Evolutionary conservation across 2,797 vertebrate genomes (phyloP).

Genomic region (Discoglossus pictus): DNA sequence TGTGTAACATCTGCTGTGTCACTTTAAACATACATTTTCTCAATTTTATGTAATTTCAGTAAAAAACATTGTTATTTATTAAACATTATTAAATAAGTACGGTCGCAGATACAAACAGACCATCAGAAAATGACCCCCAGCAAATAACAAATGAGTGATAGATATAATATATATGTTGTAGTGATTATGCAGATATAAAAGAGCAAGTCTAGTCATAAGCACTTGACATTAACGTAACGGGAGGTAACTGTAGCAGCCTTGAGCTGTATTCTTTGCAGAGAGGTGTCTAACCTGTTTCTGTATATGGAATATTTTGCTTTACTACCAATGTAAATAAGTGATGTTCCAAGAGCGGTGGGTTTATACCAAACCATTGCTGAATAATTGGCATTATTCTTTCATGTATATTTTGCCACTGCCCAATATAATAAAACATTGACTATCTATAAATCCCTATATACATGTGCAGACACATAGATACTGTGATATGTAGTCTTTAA

Average conservation of each 20-base stretch:
- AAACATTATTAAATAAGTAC: no score
- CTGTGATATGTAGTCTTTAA: no score
- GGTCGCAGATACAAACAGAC: conserved; percentile 10
- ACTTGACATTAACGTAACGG: neutral
- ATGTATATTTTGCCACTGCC: conserved; percentile 2
- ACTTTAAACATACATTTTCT: no score
- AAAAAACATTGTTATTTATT: no score
- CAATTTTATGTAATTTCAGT: no score
- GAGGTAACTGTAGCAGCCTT: neutral
- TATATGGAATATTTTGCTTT: neutral
- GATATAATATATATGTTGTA: conserved; percentile 14
- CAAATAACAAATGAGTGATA: conserved; percentile 10
- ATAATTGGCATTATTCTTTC: neutral
- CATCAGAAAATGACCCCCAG: neutral
- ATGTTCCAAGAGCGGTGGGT: neutral
- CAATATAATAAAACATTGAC: no score
- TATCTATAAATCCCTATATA: no score
- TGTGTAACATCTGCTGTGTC: no score
- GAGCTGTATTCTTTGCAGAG: conserved; percentile 1
- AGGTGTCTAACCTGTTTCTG: conserved; percentile 38
- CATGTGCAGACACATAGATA: no score
- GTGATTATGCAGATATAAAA: conserved; percentile 1
- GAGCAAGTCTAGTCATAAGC: neutral
- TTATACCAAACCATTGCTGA: neutral
- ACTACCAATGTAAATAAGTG: neutral